phyloP scores from a whole-genome alignment of 1,140 invertebrate genomes.

The Plodia interpunctella region DNA sequence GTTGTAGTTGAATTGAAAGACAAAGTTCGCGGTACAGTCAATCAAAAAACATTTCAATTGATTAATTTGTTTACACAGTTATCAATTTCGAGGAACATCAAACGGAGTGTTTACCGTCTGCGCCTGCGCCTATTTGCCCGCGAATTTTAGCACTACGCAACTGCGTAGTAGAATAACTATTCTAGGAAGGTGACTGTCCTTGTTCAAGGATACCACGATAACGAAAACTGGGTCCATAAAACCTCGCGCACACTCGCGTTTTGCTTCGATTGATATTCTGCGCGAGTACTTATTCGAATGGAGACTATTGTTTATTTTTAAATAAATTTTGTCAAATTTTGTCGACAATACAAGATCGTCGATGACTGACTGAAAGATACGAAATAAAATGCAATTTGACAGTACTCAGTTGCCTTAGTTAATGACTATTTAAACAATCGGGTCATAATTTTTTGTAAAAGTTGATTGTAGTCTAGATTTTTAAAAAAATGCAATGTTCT shows the following conservation, averaged over 20 bases:
- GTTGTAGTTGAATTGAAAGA: no score
- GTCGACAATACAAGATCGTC: no score
- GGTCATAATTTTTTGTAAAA: no score
- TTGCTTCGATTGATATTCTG: not conserved
- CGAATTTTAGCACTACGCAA: constrained; percentile 2
- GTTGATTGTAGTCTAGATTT: no score
- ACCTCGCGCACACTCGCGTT: not conserved
- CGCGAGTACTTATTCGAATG: not conserved
- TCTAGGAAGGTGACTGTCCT: not conserved
- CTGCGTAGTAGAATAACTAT: no score
- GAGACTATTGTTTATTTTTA: not conserved
- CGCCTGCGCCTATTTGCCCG: not conserved
- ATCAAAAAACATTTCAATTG: not conserved
- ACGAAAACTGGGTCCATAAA: constrained; percentile 5
- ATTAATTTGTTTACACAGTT: not conserved
- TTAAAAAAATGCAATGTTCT: no score
- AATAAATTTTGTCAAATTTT: not conserved
- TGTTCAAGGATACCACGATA: not conserved
- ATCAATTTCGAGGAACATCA: not conserved
- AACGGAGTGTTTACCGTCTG: not conserved
- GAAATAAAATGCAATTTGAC: no score
- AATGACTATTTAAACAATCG: no score
- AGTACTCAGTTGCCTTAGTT: no score
- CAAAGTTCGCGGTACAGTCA: no score
- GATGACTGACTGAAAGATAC: no score